Conservation (phyloP, 2,888 invertebrate species). For the Clitarchus hookeri region DNA sequence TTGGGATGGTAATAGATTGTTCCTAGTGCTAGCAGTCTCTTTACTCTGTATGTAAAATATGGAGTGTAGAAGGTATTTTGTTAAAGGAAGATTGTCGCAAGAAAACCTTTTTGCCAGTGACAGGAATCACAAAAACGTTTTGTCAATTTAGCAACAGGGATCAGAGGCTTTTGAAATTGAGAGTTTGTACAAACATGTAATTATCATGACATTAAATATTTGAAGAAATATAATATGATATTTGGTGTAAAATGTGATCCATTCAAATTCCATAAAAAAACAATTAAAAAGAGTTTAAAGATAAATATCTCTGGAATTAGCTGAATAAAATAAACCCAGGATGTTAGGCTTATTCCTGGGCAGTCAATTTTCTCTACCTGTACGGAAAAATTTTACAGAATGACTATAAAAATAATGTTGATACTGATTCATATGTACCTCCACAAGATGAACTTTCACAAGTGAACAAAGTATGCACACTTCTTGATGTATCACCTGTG, state of each 20-base stretch:
- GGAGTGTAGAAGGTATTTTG: background rate
- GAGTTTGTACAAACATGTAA: background rate
- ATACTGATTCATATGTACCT: background rate
- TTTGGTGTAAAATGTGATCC: background rate
- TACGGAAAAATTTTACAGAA: background rate
- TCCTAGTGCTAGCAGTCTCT: background rate
- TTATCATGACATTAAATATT: slow-evolving; percentile 12
- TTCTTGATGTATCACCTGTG: too few species aligned
- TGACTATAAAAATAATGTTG: background rate
- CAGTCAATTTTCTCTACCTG: background rate
- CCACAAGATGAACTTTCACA: background rate
- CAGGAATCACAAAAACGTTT: background rate
- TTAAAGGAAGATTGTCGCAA: background rate
- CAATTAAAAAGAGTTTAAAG: slow-evolving; percentile 4
- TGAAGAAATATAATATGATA: background rate
- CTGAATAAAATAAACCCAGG: background rate
- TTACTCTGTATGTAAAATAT: background rate
- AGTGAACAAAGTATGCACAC: too few species aligned
- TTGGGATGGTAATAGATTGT: too few species aligned
- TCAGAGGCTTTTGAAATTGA: background rate
- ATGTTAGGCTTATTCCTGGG: background rate
- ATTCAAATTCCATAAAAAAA: background rate
- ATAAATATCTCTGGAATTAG: background rate
- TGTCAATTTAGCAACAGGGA: background rate
- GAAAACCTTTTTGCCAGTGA: background rate